Percentiles rank a stretch among this genome's conserved stretches.
Evolutionary conservation across 2,113 vertebrate species (phyloP).

Genomic region (Mormyrus lacerda): DNA sequence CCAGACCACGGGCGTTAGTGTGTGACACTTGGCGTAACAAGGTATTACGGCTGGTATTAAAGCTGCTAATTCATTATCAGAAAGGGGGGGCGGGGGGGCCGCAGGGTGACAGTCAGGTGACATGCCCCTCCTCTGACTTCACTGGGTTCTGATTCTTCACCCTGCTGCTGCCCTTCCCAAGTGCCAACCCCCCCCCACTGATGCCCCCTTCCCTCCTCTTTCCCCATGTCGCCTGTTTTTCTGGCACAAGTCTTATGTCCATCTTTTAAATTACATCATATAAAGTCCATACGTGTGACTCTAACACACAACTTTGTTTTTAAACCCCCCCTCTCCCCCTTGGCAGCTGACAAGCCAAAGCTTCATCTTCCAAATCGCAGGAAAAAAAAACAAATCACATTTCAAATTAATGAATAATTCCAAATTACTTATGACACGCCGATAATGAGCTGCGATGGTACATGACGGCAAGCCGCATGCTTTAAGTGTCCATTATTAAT

Average conservation of each 20-base stretch:
- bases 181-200: background rate
- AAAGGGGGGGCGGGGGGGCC: background rate
- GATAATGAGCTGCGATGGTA: background rate
- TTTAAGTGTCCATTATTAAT: background rate
- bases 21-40: background rate
- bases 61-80: background rate
- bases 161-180: background rate
- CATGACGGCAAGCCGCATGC: background rate
- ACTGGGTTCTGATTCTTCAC: background rate
- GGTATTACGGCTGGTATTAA: background rate
- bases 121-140: background rate
- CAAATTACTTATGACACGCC: background rate
- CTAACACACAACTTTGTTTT: background rate
- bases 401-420: background rate
- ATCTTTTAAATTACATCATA: background rate
- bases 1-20: conserved; percentile 21
- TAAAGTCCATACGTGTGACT: background rate
- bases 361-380: background rate
- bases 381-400: background rate
- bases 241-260: background rate
- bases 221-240: background rate
- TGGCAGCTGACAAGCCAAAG: background rate
- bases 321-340: background rate
- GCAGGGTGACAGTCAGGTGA: background rate
- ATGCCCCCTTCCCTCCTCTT: background rate